phyloP scores from a whole-genome alignment of 92 coral and sea anemone species.

The Zoanthus gigantus region DNA sequence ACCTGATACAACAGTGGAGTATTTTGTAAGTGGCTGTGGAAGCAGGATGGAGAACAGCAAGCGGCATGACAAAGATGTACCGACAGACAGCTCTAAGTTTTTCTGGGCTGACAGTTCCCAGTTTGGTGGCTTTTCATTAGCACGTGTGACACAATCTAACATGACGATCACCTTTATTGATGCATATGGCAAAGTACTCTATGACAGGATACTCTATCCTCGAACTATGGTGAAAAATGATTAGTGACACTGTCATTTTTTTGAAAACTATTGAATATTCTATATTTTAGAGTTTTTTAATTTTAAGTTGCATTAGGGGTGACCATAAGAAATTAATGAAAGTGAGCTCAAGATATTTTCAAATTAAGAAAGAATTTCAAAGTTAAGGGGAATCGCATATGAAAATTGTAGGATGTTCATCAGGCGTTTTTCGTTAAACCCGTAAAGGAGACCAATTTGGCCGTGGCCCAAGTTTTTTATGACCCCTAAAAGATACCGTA shows the following conservation, averaged over 20 bases:
- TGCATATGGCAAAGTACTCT: slow-evolving; percentile 72
- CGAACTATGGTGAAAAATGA: slow-evolving; percentile 31
- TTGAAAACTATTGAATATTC: background rate
- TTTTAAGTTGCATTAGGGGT: too few relatives aligned
- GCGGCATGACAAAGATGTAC: slow-evolving; percentile 66
- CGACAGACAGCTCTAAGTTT: slow-evolving; percentile 74
- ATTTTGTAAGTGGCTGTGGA: slow-evolving; percentile 89
- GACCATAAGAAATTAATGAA: too few relatives aligned
- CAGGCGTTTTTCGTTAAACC: too few relatives aligned
- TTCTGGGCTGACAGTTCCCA: slow-evolving; percentile 85
- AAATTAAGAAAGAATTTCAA: too few relatives aligned
- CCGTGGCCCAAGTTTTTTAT: too few relatives aligned
- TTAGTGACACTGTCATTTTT: background rate
- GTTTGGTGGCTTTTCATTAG: slow-evolving; percentile 85
- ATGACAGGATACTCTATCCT: slow-evolving; percentile 68
- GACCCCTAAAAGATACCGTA: too few relatives aligned
- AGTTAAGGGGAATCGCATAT: too few relatives aligned
- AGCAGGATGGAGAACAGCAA: slow-evolving; percentile 62
- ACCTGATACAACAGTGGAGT: slow-evolving; percentile 78
- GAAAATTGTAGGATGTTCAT: too few relatives aligned
- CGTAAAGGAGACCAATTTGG: too few relatives aligned
- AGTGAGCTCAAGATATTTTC: too few relatives aligned
- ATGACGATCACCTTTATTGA: slow-evolving; percentile 80
- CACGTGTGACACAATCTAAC: slow-evolving; percentile 63
- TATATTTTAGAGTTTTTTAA: too few relatives aligned